Base-by-base conservation (phyloP, 2,113 vertebrate species). In the Globicephala melas region DNA sequence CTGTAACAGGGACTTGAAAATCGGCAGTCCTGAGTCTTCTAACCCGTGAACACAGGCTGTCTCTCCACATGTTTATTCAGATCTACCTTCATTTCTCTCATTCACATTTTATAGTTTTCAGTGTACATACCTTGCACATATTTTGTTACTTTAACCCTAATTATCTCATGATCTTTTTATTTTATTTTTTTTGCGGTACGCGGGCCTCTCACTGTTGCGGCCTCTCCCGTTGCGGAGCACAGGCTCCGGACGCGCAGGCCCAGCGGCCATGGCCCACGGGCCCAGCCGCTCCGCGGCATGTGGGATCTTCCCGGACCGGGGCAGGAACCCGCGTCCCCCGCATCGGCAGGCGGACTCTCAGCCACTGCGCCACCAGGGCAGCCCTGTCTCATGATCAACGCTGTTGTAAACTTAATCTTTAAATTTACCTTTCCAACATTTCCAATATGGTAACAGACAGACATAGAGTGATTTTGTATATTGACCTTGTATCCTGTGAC, bases 1-100 rank as follows among this genome's bases (percentile, higher is more conserved):
- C 38, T 13, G 0, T 26, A 41, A 14, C 23, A 55, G 36, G 20
- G 10, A 47, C 73, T 55, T 47, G 25, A 10, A 36, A 26, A 44
- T 17, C 47, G 14, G 6, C 26, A 5, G 11, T 17, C 9, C 10
- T 12, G 36, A 77, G 20, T 38, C 62, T 13, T n/a, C 28, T 20
- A 9, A 11, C 1, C 47, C 3, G 2, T 13, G 47, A 21, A 50
- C 18, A 20, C 0, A 1, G 60, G 5, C 0, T 3, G 3, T 8
- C 67, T 53, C 21, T 33, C 60, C 41, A 38, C 44, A 11, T 6
- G 2, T 9, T 25, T 20, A 7, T 12, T 33, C 31, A 70, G 53
- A 33, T 33, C 28, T 60, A 11, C 68, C 38, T 23, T 33, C 53
- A 13, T 1, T 44, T 15, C 58, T 31, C 18, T 80, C 31, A 26